Conservation (phyloP, 2,113 vertebrate genomes). For the Brachionichthys hirsutus region DNA sequence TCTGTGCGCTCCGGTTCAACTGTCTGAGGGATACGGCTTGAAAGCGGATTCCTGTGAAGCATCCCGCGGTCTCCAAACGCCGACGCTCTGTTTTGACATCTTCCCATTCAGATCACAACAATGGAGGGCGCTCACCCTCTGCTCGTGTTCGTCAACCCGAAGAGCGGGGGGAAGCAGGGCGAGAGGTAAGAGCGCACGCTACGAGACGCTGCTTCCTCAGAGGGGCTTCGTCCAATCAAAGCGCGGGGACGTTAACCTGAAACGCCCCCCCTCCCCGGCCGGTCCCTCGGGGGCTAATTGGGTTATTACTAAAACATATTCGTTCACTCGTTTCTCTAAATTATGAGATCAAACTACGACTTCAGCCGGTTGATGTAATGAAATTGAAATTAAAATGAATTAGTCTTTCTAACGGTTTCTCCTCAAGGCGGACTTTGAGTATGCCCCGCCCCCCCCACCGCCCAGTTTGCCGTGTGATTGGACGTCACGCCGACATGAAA, state of each 20-base stretch:
- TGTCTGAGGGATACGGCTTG: constrained; percentile 54
- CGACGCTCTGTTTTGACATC: constrained; percentile 67
- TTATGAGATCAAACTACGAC: constrained; percentile 81
- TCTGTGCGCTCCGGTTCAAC: constrained; percentile 19
- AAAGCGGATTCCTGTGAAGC: constrained; percentile 69
- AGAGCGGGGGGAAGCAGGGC: constrained; percentile 96
- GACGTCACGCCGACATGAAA: neutral
- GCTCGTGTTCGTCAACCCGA: constrained; percentile 95
- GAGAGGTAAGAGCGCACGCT: constrained; percentile 82
- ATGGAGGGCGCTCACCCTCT: constrained; percentile 93
- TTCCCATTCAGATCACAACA: constrained; percentile 88
- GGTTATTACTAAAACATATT: constrained; percentile 82
- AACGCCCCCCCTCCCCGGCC: constrained; percentile 28
- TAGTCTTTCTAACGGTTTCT: constrained; percentile 81
- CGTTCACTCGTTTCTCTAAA: constrained; percentile 77
- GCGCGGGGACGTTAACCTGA: constrained; percentile 50
- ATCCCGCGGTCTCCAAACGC: constrained; percentile 67
- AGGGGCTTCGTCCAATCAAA: constrained; percentile 44
- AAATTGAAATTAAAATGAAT: constrained; percentile 82
- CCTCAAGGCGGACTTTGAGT: constrained; percentile 61
- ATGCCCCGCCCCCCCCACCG: constrained; percentile 56
- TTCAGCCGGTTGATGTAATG: constrained; percentile 80
- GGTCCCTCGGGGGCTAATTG: constrained; percentile 72
- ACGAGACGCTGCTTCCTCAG: constrained; percentile 43
- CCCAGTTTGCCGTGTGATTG: constrained; percentile 32